A percentile compares a stretch with the other conserved stretches of the same genome.
These are phyloP conservation scores for Conops quadrifasciatus DNA, from an alignment of 2,888 invertebrate species.

Conservation along the genomic window DNA sequence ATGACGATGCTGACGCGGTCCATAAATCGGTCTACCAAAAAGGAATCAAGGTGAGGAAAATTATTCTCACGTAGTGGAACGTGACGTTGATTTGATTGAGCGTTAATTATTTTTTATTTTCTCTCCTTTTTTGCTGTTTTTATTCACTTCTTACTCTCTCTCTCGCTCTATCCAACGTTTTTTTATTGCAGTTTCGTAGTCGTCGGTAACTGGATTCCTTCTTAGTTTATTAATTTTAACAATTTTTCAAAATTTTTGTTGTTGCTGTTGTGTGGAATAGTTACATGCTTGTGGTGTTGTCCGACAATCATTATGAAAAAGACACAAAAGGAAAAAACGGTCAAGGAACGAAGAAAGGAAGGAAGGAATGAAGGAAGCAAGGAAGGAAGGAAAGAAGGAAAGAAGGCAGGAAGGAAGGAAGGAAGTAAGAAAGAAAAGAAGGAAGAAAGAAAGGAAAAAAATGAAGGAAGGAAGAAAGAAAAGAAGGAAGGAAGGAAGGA, in stretches of 20 bases:
- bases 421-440: too few relatives aligned
- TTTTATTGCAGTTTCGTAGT: background rate
- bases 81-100: constrained; percentile 66
- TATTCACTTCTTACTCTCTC: background rate
- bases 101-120: constrained; percentile 60
- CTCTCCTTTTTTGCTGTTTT: constrained; percentile 47
- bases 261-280: background rate
- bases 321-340: too few relatives aligned
- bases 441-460: too few relatives aligned
- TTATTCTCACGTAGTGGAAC: constrained; percentile 65
- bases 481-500: too few relatives aligned
- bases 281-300: background rate
- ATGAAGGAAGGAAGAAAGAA: too few relatives aligned
- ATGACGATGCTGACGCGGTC: constrained; percentile 6
- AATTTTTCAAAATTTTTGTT: background rate
- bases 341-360: too few relatives aligned
- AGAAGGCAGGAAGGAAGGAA: too few relatives aligned
- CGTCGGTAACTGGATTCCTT: background rate
- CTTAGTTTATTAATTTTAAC: background rate
- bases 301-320: too few relatives aligned
- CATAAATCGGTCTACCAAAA: constrained; percentile 31
- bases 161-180: background rate
- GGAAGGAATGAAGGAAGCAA: too few relatives aligned
- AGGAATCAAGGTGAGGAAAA: constrained; percentile 53
- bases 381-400: too few relatives aligned